These are phyloP conservation scores for Bruchidius siliquastri DNA, from an alignment of 2,888 invertebrate species.

Conservation along the genomic window DNA sequence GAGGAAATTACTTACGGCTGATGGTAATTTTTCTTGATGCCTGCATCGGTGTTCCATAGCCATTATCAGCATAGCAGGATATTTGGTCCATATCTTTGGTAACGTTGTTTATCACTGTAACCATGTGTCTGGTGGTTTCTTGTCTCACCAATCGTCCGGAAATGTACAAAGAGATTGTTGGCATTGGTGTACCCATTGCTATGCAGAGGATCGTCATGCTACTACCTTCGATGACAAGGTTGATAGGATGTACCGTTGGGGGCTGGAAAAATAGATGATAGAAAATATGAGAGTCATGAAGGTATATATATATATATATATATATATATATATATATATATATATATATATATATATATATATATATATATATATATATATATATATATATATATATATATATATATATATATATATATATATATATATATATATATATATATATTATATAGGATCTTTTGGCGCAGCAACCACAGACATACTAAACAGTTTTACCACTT, in stretches of 20 bases:
- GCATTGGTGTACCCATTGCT: slow-evolving; percentile 80
- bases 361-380: no score
- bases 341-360: no score
- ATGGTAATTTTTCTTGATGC: slow-evolving; percentile 75
- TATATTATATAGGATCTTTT: no score
- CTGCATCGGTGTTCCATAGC: slow-evolving; percentile 83
- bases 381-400: no score
- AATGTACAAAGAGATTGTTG: slow-evolving; percentile 78
- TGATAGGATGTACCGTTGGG: slow-evolving; percentile 78
- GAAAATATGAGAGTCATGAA: not conserved
- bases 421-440: no score
- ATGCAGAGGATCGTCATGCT: slow-evolving; percentile 83
- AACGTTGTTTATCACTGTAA: slow-evolving; percentile 80
- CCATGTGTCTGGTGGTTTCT: slow-evolving; percentile 79
- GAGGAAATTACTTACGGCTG: slow-evolving; percentile 66
- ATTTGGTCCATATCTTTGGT: slow-evolving; percentile 81
- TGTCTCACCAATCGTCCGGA: slow-evolving; percentile 74
- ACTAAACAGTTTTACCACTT: no score
- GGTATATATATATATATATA: no score
- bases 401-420: no score
- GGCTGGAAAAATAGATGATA: slow-evolving; percentile 51
- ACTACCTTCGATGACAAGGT: slow-evolving; percentile 76
- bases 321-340: no score
- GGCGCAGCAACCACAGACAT: no score
- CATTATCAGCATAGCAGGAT: slow-evolving; percentile 84